phyloP scores from a whole-genome alignment of 2,888 invertebrate genomes.

The Melanostoma scalare region DNA sequence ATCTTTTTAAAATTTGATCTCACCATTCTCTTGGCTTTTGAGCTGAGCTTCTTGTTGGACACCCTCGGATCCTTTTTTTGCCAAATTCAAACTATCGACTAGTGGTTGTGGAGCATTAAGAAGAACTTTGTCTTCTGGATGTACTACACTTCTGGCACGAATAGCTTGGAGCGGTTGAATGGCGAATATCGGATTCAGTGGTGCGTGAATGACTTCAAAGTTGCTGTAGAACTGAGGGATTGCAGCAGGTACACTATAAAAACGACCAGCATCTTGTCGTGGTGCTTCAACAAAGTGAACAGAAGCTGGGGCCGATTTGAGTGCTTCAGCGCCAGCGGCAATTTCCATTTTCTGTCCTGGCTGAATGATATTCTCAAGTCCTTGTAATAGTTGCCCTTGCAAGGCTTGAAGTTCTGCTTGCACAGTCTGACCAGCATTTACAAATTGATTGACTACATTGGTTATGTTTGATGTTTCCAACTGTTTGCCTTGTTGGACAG shows the following conservation, averaged over 20 bases:
- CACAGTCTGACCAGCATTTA: conserved; percentile 54
- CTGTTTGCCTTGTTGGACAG: conserved; percentile 40
- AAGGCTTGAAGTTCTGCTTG: conserved; percentile 56
- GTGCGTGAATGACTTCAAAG: conserved; percentile 73
- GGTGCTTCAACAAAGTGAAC: conserved; percentile 84
- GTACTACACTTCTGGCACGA: conserved; percentile 69
- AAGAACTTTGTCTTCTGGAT: conserved; percentile 47
- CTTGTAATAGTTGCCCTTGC: conserved; percentile 57
- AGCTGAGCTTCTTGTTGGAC: neutral
- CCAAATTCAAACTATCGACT: neutral
- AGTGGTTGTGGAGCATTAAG: neutral
- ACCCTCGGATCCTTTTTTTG: neutral
- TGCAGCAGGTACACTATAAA: conserved; percentile 78
- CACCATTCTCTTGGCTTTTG: conserved; percentile 23
- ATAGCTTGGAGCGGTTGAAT: conserved; percentile 73
- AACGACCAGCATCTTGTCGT: conserved; percentile 74
- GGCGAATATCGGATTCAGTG: conserved; percentile 73
- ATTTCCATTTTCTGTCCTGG: conserved; percentile 67
- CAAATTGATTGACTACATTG: conserved; percentile 61
- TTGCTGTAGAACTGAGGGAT: conserved; percentile 82
- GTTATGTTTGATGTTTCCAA: conserved; percentile 54
- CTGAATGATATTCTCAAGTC: conserved; percentile 54
- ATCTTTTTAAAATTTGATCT: neutral
- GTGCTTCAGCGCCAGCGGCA: neutral
- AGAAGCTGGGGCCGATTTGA: conserved; percentile 72